Evolutionary conservation across 2,113 vertebrate species (phyloP), one percentile per base, ranked within the genome.

Genomic region (Etheostoma spectabile): DNA sequence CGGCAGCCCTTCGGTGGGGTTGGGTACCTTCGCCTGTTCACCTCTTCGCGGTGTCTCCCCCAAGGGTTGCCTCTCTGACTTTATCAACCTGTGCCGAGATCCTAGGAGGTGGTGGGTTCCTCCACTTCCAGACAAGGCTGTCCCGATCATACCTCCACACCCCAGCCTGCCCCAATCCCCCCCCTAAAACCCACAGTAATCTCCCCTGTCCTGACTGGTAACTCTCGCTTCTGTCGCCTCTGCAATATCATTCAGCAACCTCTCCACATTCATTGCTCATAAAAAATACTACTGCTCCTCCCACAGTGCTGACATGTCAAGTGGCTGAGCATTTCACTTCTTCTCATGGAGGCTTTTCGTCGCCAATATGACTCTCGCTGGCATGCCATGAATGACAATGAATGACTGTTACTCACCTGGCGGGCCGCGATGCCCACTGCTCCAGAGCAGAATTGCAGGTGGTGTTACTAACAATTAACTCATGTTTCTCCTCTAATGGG

Each of bases 241-340:
- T 99, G 98, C 93, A 99, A 99, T 96, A 99, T 99, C 94, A 96
- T 99, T 99, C 96, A 99, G 97, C 96, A 99, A 97, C 92, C 94
- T 99, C 45, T 99, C 98, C 81, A 99, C 97, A 0, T 99, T 99
- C 94, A 99, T 99, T 49, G 98, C 98, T 71, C 98, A 99, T 92
- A 99, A 99, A 94, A 99, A 99, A 91, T 99, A 99, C 95, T 99
- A 99, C 93, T 99, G 98, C 93, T 98, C 97, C 52, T 99, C 98
- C 21, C 98, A 99, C 52, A 98, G 97, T 0, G 97, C 97, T 0
- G 98, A 89, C 98, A 99, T 8, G 95, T 99, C 67, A 99, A 99
- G 88, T 99, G 96, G 72, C 45, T 11, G 30, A 53, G 62, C 11
- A 10, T 27, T 63, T 46, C 5, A 7, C 35, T 46, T 65, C 49